Percentiles rank a stretch among this genome's conserved stretches.
Evolutionary conservation across 2,888 invertebrate genomes (phyloP).

Genomic region (Ennomos erosarius): DNA sequence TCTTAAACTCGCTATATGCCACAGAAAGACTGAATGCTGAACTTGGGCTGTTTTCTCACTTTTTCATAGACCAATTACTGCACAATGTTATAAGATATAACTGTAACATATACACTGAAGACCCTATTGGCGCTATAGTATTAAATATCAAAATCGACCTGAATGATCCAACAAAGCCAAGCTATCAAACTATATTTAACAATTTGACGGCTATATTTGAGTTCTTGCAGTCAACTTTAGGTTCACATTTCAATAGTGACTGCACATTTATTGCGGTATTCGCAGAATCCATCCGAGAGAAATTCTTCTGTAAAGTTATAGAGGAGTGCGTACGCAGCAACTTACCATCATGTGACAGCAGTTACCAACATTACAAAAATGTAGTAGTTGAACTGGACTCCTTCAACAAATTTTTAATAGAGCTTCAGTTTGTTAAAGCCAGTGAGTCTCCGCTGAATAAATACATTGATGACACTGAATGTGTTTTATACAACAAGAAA

Average conservation of each 20-base stretch:
- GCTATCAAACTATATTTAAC: conserved; percentile 73
- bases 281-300: conserved; percentile 66
- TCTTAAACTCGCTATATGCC: conserved; percentile 69
- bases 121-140: conserved; percentile 71
- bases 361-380: conserved; percentile 70
- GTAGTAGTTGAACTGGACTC: conserved; percentile 73
- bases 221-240: conserved; percentile 74
- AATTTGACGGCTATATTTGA: conserved; percentile 79
- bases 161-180: conserved; percentile 64
- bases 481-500: conserved; percentile 76
- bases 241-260: conserved; percentile 69
- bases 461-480: conserved; percentile 74
- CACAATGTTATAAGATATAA: conserved; percentile 74
- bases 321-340: conserved; percentile 75
- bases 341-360: conserved; percentile 73
- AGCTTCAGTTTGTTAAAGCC: conserved; percentile 73
- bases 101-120: conserved; percentile 77
- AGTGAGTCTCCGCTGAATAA: conserved; percentile 71
- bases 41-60: conserved; percentile 73
- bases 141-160: conserved; percentile 75
- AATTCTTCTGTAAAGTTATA: conserved; percentile 76
- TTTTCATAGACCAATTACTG: conserved; percentile 71
- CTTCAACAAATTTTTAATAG: conserved; percentile 77
- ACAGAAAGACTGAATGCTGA: conserved; percentile 74
- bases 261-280: conserved; percentile 73